Conservation (phyloP, 2,797 vertebrate genomes). For the Chelidonichthys spinosus region DNA sequence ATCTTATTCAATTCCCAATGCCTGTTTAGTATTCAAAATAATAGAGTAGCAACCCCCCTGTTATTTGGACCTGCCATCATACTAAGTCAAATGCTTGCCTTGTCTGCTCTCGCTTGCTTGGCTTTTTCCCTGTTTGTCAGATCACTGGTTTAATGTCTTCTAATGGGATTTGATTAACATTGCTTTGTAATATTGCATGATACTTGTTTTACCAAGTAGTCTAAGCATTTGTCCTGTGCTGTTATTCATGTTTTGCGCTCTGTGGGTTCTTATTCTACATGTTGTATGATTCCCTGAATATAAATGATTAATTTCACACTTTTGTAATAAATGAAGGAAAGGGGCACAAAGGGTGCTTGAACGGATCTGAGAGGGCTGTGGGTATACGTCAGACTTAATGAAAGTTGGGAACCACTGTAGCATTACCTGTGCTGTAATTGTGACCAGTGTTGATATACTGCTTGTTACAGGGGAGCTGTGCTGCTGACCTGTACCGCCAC, state of each 20-base stretch:
- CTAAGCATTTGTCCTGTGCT: background rate
- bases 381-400: constrained; percentile 7
- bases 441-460: constrained; percentile 47
- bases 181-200: background rate
- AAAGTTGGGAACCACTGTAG: constrained; percentile 2
- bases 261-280: background rate
- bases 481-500: constrained; percentile 97
- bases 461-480: constrained; percentile 91
- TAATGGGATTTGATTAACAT: background rate
- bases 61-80: background rate
- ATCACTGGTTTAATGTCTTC: background rate
- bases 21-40: background rate
- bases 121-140: background rate
- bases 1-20: background rate
- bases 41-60: background rate
- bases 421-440: constrained; percentile 35
- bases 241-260: background rate
- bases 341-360: background rate
- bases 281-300: background rate
- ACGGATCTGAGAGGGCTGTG: background rate
- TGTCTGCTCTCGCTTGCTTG: background rate
- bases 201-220: too few relatives aligned
- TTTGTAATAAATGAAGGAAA: background rate
- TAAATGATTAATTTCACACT: background rate
- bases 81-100: background rate